These are phyloP conservation scores for Cylas formicarius DNA, from an alignment of 1,140 invertebrate species.

Conservation along the genomic window DNA sequence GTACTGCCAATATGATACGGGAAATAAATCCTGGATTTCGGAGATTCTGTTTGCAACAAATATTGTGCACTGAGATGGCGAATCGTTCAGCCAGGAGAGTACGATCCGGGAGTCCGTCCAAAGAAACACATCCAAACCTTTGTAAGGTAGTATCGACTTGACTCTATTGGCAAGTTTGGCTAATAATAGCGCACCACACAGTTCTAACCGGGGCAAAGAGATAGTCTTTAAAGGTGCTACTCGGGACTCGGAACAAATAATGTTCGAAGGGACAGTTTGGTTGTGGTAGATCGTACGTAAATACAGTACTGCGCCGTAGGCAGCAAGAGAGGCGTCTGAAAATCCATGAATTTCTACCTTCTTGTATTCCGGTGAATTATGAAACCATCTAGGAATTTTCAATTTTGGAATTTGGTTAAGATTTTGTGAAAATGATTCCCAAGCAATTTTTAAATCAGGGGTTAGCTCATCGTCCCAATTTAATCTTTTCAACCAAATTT, in stretches of 20 bases:
- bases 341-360: conserved; percentile 24
- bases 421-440: conserved; percentile 20
- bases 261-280: too few relatives aligned
- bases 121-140: conserved; percentile 1
- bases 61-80: conserved; percentile 3
- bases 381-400: conserved; percentile 12
- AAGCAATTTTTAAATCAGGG: too few relatives aligned
- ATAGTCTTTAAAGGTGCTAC: conserved; percentile 13
- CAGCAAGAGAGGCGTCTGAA: conserved; percentile 28
- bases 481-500: conserved; percentile 14
- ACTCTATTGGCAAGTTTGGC: conserved; percentile 2
- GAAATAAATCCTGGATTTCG: conserved; percentile 26
- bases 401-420: background rate
- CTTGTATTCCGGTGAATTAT: background rate
- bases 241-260: too few relatives aligned
- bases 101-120: conserved; percentile 20
- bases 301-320: conserved; percentile 33
- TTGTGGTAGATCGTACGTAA: too few relatives aligned
- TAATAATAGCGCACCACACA: conserved; percentile 10
- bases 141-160: background rate
- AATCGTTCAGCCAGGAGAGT: conserved; percentile 11
- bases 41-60: conserved; percentile 17
- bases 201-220: conserved; percentile 10
- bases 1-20: conserved; percentile 31
- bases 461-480: conserved; percentile 23